phyloP scores from a whole-genome alignment of 2,888 invertebrate genomes.

The Ectemnius lituratus region DNA sequence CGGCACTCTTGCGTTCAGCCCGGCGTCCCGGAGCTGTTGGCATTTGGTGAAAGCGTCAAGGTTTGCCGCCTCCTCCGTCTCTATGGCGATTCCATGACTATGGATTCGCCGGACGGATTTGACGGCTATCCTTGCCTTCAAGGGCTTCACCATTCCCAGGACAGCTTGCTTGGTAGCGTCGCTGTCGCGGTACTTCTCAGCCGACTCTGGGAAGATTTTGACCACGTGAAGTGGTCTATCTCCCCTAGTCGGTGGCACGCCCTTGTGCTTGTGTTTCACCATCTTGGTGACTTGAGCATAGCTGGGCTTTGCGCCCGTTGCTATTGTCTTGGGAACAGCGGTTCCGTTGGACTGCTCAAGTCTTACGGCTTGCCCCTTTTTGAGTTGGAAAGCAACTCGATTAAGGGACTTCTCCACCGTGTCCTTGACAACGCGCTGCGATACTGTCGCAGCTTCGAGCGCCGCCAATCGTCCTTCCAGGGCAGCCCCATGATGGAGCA shows the following conservation, averaged over 20 bases:
- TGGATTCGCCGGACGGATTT: neutral
- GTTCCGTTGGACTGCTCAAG: neutral
- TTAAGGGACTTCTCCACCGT: neutral
- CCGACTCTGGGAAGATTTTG: neutral
- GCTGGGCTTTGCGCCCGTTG: neutral
- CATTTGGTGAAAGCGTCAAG: neutral
- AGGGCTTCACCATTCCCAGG: neutral
- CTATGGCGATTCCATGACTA: neutral
- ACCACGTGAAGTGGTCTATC: neutral
- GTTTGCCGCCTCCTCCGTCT: neutral
- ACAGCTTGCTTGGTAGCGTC: neutral
- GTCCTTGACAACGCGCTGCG: no score
- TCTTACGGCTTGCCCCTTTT: neutral
- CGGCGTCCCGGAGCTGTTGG: neutral
- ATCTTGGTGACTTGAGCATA: neutral
- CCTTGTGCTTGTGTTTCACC: neutral
- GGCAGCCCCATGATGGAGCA: neutral
- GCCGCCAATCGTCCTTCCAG: neutral
- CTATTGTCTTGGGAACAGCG: neutral
- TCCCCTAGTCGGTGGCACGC: neutral
- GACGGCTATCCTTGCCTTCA: neutral
- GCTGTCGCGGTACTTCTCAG: neutral
- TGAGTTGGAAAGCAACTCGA: neutral
- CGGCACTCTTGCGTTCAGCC: neutral
- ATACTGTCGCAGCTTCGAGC: no score